phyloP scores from a whole-genome alignment of 2,113 vertebrate genomes.

The Dinomys branickii region DNA sequence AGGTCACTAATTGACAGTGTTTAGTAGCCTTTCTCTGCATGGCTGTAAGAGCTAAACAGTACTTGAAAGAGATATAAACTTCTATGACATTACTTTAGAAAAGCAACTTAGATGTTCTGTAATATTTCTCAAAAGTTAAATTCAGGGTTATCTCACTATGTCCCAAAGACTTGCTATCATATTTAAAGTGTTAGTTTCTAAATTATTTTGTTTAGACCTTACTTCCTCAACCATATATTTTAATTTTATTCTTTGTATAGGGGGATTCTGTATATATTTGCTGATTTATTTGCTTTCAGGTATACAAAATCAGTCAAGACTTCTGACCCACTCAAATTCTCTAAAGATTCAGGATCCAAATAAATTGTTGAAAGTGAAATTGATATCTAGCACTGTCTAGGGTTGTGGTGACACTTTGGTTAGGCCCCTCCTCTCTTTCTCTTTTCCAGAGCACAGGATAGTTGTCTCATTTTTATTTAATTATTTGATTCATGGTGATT shows the following conservation, averaged over 20 bases:
- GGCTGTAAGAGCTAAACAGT: background rate
- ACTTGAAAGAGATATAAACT: background rate
- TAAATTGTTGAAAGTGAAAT: background rate
- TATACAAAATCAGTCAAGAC: background rate
- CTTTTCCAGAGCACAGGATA: background rate
- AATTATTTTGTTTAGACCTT: background rate
- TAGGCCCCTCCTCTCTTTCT: background rate
- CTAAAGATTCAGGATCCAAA: background rate
- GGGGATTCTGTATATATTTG: background rate
- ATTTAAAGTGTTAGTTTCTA: background rate
- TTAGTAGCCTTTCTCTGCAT: background rate
- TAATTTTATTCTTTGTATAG: background rate
- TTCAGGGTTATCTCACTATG: background rate
- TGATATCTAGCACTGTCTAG: background rate
- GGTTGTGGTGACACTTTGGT: background rate
- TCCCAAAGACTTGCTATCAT: background rate
- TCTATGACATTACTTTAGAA: background rate
- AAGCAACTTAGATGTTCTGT: background rate
- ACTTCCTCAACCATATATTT: background rate
- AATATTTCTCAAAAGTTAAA: background rate
- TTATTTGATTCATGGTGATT: slow-evolving; percentile 39
- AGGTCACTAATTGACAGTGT: background rate
- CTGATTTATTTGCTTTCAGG: background rate
- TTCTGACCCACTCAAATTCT: background rate
- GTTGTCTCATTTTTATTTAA: background rate